These are phyloP conservation scores for Ctenicera cuprea DNA, from an alignment of 2,888 invertebrate genomes.

Conservation along the genomic window DNA sequence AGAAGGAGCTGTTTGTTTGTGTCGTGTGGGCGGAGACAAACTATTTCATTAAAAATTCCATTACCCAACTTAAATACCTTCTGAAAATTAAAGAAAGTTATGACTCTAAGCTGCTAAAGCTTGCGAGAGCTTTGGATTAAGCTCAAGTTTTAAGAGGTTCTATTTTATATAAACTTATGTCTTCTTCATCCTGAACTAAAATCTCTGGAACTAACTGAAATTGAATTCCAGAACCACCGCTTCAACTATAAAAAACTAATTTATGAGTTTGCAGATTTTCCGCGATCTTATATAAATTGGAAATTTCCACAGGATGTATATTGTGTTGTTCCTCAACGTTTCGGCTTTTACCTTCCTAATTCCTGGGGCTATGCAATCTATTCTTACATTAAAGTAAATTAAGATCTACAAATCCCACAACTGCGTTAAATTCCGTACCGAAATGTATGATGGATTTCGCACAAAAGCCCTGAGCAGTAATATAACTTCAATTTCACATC, in stretches of 20 bases:
- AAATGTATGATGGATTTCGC: slow-evolving; percentile 46
- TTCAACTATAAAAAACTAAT: slow-evolving; percentile 35
- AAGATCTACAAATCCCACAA: slow-evolving; percentile 45
- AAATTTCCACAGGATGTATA: slow-evolving; percentile 2
- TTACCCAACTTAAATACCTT: slow-evolving; percentile 41
- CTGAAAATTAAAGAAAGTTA: slow-evolving; percentile 49
- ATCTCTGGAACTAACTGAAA: slow-evolving; percentile 40
- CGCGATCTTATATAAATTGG: slow-evolving; percentile 25
- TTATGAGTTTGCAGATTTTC: slow-evolving; percentile 28
- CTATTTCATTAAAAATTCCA: slow-evolving; percentile 53
- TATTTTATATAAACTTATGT: slow-evolving; percentile 47
- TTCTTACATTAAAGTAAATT: slow-evolving; percentile 46
- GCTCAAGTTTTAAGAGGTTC: slow-evolving; percentile 40
- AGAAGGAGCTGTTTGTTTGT: slow-evolving; percentile 30
- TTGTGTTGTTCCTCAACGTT: slow-evolving; percentile 12
- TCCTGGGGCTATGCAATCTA: slow-evolving; percentile 33
- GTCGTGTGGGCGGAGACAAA: slow-evolving; percentile 29
- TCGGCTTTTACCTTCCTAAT: slow-evolving; percentile 19
- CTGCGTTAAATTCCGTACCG: slow-evolving; percentile 44
- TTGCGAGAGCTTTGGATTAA: slow-evolving; percentile 41
- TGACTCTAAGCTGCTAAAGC: slow-evolving; percentile 38
- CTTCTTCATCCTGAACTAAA: slow-evolving; percentile 37
- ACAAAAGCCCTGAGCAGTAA: slow-evolving; percentile 49
- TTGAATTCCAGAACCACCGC: slow-evolving; percentile 34
- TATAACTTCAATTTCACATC: slow-evolving; percentile 52